phyloP scores from a whole-genome alignment of 2,797 vertebrate species.

The Chelidonichthys spinosus region DNA sequence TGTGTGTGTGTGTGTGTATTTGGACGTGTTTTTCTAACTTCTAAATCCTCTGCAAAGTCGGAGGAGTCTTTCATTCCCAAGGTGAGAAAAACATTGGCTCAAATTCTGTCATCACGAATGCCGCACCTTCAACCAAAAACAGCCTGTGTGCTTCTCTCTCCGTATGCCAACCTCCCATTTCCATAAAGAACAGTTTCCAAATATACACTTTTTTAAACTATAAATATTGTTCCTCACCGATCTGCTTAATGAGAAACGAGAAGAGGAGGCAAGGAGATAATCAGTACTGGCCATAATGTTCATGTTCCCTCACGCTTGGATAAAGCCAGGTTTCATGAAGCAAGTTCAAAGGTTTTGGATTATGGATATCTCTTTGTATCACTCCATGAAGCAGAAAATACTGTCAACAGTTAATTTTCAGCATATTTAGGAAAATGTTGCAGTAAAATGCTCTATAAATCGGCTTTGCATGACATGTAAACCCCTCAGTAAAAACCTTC shows the following conservation, averaged over 20 bases:
- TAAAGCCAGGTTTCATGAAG: too few relatives aligned
- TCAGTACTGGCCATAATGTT: constrained; percentile 21
- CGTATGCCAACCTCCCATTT: constrained; percentile 33
- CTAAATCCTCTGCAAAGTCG: constrained; percentile 64
- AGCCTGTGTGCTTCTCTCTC: constrained; percentile 38
- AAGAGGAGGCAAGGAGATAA: constrained; percentile 24
- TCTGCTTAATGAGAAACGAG: constrained; percentile 41
- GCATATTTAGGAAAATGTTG: too few relatives aligned
- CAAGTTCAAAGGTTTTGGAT: neutral
- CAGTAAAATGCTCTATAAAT: neutral
- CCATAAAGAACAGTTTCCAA: constrained; percentile 32
- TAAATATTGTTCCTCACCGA: constrained; percentile 24
- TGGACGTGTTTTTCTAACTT: constrained; percentile 61
- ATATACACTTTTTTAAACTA: constrained; percentile 15
- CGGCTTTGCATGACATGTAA: too few relatives aligned
- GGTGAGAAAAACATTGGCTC: constrained; percentile 56
- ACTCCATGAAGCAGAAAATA: neutral
- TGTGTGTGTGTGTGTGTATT: constrained; percentile 1
- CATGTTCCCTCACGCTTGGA: neutral
- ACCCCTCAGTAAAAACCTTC: too few relatives aligned
- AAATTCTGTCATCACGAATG: constrained; percentile 47
- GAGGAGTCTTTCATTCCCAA: constrained; percentile 61
- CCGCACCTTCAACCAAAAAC: constrained; percentile 50
- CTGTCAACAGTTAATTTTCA: neutral
- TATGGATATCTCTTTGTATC: neutral